Evolutionary conservation across 2,888 invertebrate genomes (phyloP).

Genomic region (Physocephala rufipes): DNA sequence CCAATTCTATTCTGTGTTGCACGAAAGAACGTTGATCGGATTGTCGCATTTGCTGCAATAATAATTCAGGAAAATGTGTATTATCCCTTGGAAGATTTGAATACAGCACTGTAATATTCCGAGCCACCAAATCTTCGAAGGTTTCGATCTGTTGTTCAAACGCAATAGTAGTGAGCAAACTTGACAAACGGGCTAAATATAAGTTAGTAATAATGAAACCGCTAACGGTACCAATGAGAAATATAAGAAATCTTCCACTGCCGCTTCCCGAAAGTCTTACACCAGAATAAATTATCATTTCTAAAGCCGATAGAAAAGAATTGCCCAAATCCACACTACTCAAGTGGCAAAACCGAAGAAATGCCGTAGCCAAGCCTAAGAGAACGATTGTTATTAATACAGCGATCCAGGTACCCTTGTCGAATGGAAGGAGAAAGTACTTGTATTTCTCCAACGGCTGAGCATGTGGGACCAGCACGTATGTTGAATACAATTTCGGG

Average conservation of each 20-base stretch:
- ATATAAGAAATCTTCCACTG: background rate
- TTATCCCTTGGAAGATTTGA: background rate
- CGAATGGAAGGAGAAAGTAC: slow-evolving; percentile 34
- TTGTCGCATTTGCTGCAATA: background rate
- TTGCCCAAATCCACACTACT: background rate
- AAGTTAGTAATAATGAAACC: slow-evolving; percentile 35
- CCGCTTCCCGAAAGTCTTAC: background rate
- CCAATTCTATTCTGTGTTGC: background rate
- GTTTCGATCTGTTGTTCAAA: slow-evolving; percentile 31
- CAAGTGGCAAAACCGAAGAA: background rate
- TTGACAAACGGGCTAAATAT: slow-evolving; percentile 35
- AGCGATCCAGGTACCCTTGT: slow-evolving; percentile 22
- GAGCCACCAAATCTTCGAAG: slow-evolving; percentile 16
- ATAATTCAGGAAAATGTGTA: background rate
- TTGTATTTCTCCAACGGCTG: background rate
- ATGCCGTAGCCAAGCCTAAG: background rate
- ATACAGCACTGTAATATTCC: slow-evolving; percentile 23
- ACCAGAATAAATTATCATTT: slow-evolving; percentile 14
- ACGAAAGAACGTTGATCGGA: background rate
- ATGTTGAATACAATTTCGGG: background rate
- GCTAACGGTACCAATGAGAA: background rate
- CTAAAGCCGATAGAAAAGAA: slow-evolving; percentile 8
- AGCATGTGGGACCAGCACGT: slow-evolving; percentile 30
- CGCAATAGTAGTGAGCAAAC: slow-evolving; percentile 23
- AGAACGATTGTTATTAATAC: background rate